Evolutionary conservation across 92 coral and sea anemone species (phyloP), one percentile per base, ranked within the genome.

Genomic region (Phenganax stokvisi): DNA sequence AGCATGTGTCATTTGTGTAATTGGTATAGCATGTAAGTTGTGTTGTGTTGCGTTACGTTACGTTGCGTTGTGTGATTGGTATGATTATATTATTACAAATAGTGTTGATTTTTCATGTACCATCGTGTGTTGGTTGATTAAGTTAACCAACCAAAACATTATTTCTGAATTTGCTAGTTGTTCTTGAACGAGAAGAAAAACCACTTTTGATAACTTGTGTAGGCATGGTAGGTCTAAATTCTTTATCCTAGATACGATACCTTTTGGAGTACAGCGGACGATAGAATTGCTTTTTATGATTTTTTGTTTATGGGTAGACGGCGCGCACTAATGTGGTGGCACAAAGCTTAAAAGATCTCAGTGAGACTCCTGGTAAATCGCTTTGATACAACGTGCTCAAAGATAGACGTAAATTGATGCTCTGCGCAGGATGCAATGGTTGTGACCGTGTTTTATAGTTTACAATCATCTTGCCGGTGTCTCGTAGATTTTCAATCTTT

Each of bases 111-210:
- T 37, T 37, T 37, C 47, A 37, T 37, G 47, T 37, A 37, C 47
- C 2, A 5, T 37, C 2, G 5, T 37, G 2, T 37, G 47, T 37
- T 37, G 47, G 5, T 1, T 37, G 47, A 37, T 37, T 37, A 37
- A 37, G 47, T 71, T 51, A 71, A 12, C 10, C 20, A 51, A 75
- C 9, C 6, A 5, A 17, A 31, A 5, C 10, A 12, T 17, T 20
- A 16, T 8, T 12, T 55, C 29, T n/a, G 9, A 0, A 3, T 55
- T 76, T 29, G 58, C 57, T 76, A 76, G 81, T 9, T 17, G 25
- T 76, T 2, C 81, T 25, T 13, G 81, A 28, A 59, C 51, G 60
- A 44, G 81, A 76, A 20, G 81, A 76, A 64, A 76, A 76, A 37
- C 5, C 47, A 2, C 47, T 37, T 5, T 1, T 37, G 47, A 37